phyloP scores from a whole-genome alignment of 2,113 vertebrate genomes.

The Gallinago undulata region DNA sequence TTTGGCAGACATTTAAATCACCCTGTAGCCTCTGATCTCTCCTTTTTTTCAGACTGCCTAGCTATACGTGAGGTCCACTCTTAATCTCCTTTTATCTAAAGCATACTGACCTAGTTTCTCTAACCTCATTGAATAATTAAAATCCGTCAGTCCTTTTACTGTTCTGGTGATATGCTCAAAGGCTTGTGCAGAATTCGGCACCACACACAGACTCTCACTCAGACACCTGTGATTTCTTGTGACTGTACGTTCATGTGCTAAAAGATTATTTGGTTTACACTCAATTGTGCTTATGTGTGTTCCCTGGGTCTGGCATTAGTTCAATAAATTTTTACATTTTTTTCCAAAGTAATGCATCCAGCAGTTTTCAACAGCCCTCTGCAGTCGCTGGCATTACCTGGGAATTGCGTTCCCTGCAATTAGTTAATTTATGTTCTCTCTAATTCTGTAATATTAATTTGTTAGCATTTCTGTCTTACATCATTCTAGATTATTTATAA shows the following conservation, averaged over 20 bases:
- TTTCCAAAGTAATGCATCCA: neutral
- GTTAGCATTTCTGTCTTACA: neutral
- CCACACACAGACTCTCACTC: neutral
- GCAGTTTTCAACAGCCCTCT: neutral
- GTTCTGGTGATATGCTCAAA: neutral
- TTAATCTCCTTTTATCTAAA: constrained; percentile 62
- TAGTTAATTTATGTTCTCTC: neutral
- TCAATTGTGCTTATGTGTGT: neutral
- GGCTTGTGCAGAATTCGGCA: neutral
- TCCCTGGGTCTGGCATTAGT: neutral
- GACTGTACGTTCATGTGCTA: neutral
- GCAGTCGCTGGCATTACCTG: neutral
- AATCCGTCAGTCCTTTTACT: neutral
- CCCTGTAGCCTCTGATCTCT: neutral
- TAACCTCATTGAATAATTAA: constrained; percentile 57
- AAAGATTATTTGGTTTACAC: neutral
- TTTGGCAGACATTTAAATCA: neutral
- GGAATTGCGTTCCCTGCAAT: neutral
- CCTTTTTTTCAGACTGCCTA: neutral
- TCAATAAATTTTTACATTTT: neutral
- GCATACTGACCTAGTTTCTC: constrained; percentile 59
- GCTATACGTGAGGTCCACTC: neutral
- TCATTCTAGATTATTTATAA: neutral
- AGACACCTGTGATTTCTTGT: neutral
- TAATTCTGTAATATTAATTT: neutral